Percentiles rank a stretch among this genome's conserved stretches.
These are phyloP conservation scores for Lithophane semibrunnea DNA, from an alignment of 2,888 invertebrate species.

Conservation along the genomic window DNA sequence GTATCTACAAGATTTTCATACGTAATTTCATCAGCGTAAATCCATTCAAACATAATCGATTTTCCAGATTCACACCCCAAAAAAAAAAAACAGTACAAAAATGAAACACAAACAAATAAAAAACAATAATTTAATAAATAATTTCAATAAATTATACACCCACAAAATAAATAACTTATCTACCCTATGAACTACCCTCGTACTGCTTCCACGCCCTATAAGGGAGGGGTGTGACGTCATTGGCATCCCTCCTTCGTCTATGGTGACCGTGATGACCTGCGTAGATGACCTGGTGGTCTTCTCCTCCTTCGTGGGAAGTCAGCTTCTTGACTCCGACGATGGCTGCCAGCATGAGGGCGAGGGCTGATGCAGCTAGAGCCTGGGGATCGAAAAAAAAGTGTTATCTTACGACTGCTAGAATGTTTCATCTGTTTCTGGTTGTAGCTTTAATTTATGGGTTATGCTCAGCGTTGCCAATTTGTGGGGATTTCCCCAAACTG, in stretches of 20 bases:
- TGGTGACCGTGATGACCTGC: constrained; percentile 92
- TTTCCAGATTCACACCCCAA: background rate
- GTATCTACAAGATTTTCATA: too few relatives aligned
- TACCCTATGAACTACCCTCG: constrained; percentile 55
- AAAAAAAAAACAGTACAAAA: background rate
- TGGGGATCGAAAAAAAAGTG: constrained; percentile 61
- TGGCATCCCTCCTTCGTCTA: constrained; percentile 83
- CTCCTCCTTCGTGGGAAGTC: constrained; percentile 90
- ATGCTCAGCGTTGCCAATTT: too few relatives aligned
- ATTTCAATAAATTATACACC: constrained; percentile 60
- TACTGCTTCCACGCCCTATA: constrained; percentile 89
- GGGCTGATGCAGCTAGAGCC: constrained; percentile 92
- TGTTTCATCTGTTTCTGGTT: too few relatives aligned
- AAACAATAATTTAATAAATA: constrained; percentile 67
- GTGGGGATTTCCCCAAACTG: too few relatives aligned
- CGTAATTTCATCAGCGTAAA: background rate
- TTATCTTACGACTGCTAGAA: background rate
- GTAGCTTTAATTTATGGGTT: too few relatives aligned
- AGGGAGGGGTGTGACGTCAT: constrained; percentile 81
- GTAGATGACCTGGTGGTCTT: constrained; percentile 91
- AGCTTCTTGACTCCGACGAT: constrained; percentile 94
- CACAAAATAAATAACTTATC: constrained; percentile 56
- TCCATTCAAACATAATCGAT: background rate
- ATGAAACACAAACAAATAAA: constrained; percentile 26
- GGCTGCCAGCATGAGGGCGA: constrained; percentile 94